Base-by-base conservation (phyloP, 2,888 invertebrate species). In the Blera fallax region DNA sequence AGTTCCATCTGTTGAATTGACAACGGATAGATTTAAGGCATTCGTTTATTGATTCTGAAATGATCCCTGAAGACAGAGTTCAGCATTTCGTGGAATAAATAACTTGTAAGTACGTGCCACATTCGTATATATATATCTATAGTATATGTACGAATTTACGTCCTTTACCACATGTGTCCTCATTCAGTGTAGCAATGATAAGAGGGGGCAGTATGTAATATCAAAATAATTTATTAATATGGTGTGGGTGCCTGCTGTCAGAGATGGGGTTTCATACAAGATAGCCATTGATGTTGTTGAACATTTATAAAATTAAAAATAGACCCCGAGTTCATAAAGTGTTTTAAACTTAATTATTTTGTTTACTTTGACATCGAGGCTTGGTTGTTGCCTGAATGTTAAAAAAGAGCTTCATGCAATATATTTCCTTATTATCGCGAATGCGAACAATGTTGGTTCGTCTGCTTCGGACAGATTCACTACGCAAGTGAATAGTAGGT, bases 191-290 rank as follows among this genome's bases (percentile, higher is more conserved):
- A n/a, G 24, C 11, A 50, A 1, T 27, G 50, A 18, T 1, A 27
- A 3, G 18, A 24, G 24, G 24, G 24, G 18, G 24, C 11, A 24
- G 8, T 14, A 24, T 24, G 24, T 50, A 50, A 50, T 50, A 50
- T 50, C n/a, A 27, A 27, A 24, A 50, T 50, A 50, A 50, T 50
- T n/a, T 50, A 50, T 50, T 50, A 27, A 50, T 50, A 50, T 50
- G 27, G 21, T 21, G 43, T 3, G 24, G 27, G 21, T 21, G 43
- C 8, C 5, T 21, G 11, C 3, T 21, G 21, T 21, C 21, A 21
- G 48, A 48, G 27, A 50, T 27, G 24, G 50, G 50, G 4, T 27
- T n/a, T n/a, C n/a, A 50, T 50, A 24, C 11, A 45, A n/a, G 3
- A 27, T 5, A 50, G n/a, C 21, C 11, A 10, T 48, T 48, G n/a